Evolutionary conservation across 2,113 vertebrate genomes (phyloP).

Genomic region (Ceuthmochares aereus): DNA sequence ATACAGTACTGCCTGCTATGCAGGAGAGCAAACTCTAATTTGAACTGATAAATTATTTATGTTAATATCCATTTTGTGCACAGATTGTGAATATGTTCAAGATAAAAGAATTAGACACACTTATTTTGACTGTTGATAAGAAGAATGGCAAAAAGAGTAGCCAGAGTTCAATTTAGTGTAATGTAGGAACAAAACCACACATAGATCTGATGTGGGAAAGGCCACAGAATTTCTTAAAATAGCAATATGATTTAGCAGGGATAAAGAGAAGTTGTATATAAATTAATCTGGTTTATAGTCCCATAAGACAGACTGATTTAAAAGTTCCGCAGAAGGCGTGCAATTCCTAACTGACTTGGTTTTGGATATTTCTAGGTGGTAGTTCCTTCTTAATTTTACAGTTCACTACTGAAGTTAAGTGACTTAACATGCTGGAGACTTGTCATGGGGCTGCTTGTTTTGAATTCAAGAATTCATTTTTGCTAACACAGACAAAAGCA

Average conservation of each 20-base stretch:
- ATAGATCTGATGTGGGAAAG: background rate
- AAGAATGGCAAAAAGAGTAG: background rate
- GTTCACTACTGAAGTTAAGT: background rate
- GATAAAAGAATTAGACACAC: background rate
- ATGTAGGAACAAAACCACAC: background rate
- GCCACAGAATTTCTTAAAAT: background rate
- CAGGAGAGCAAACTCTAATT: background rate
- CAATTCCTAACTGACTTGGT: background rate
- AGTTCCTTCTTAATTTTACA: background rate
- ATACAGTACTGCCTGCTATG: background rate
- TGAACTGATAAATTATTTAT: background rate
- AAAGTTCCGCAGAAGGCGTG: background rate
- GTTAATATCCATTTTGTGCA: background rate
- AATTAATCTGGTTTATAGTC: slow-evolving; percentile 27
- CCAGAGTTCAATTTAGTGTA: background rate
- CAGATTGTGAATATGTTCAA: background rate
- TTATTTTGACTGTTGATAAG: background rate
- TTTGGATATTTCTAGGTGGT: background rate
- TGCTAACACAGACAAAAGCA: background rate
- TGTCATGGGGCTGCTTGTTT: background rate
- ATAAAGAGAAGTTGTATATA: background rate
- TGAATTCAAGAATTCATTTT: background rate
- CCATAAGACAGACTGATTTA: background rate
- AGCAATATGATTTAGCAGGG: background rate
- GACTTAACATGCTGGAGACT: background rate